phyloP scores from a whole-genome alignment of 2,797 vertebrate species.

The Anniella stebbinsi region DNA sequence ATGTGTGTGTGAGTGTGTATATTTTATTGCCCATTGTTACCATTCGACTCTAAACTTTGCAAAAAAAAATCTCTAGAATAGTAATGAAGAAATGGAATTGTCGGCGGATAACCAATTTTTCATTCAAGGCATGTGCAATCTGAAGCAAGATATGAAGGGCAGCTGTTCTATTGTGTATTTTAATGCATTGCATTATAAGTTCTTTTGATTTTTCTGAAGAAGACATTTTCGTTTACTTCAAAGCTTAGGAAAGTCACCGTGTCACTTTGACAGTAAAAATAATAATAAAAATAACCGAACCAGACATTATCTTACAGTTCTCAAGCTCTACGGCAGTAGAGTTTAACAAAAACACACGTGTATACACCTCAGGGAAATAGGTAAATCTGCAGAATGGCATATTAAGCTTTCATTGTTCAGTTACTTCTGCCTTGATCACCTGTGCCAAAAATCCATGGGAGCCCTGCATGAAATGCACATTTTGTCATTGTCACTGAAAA shows the following conservation, averaged over 20 bases:
- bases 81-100: slow-evolving; percentile 2
- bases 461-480: slow-evolving; percentile 18
- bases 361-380: background rate
- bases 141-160: slow-evolving; percentile 7
- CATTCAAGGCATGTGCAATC: slow-evolving; percentile 9
- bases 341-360: background rate
- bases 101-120: slow-evolving; percentile 7
- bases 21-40: background rate
- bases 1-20: too few relatives aligned
- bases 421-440: background rate
- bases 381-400: slow-evolving; percentile 16
- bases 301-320: background rate
- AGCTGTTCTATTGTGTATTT: background rate
- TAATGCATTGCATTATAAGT: slow-evolving; percentile 3
- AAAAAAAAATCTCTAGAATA: slow-evolving; percentile 24
- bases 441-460: background rate
- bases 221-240: background rate
- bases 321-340: background rate
- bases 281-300: background rate
- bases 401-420: background rate
- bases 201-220: slow-evolving; percentile 18
- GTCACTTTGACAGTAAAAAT: slow-evolving; percentile 25
- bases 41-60: background rate
- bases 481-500: slow-evolving; percentile 32
- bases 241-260: slow-evolving; percentile 34